Base-by-base conservation (phyloP, 1,140 invertebrate genomes). In the Orius insidiosus region DNA sequence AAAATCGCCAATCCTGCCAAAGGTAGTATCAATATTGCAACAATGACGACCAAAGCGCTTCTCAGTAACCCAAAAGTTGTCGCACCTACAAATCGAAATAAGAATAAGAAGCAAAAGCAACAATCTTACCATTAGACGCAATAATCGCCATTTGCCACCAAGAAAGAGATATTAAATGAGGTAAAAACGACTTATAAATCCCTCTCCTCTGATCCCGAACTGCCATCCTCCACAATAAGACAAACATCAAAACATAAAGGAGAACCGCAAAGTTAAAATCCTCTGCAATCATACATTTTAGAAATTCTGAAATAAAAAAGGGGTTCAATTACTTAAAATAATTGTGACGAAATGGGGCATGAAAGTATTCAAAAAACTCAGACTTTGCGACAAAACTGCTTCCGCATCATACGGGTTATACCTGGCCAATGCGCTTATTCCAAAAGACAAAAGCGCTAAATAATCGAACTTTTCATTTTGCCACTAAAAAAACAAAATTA, bases 131-230 rank as follows among this genome's bases (percentile, higher is more conserved):
- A 54, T 84, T 80, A 0, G 81, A 82, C 51, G 75, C 78, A 2
- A 80, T 69, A 49, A 85, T 75, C 31, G 79, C 80, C 54, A 87
- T 75, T 55, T 87, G 83, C 57, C 85, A 75, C 85, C 85, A 89
- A 55, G 81, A 83, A 5, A 87, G 65, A 0, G 81, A 84, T 0
- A 88, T 80, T 38, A 84, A 82, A 61, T 89, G 85, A 0, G 85
- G 85, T 33, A 89, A 73, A 0, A 86, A 61, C 24, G 70, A 75
- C 46, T 75, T 76, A 54, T 85, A 85, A 9, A 75, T 74, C 1
- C 85, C 85, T 41, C 75, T 69, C 81, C 83, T 87, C 39, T 72
- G 68, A 9, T 78, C 72, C 30, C 76, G 65, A 0, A 69, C 67
- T 1, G 82, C 80, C 71, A 89, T 78, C 52, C 74, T 66, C 0